Conservation (phyloP, 2,888 invertebrate genomes). For the Phoenoteleia sp. region DNA sequence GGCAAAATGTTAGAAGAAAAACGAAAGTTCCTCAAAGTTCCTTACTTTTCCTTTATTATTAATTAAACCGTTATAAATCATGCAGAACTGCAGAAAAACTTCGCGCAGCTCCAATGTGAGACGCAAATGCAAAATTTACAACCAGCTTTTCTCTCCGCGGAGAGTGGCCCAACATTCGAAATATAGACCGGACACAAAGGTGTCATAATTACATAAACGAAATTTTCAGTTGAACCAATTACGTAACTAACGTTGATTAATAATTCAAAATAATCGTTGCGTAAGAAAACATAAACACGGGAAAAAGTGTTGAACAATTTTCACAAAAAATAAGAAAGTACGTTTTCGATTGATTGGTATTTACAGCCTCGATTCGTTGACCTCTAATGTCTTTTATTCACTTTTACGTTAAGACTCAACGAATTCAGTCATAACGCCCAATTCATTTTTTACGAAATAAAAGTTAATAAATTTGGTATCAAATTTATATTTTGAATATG, state of each 20-base stretch:
- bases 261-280: constrained; percentile 3
- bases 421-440: no score
- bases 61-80: background rate
- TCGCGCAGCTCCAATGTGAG: no score
- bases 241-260: constrained; percentile 8
- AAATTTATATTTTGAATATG: no score
- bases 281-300: constrained; percentile 1
- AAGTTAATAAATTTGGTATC: no score
- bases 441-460: no score
- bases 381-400: background rate
- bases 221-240: background rate
- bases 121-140: no score
- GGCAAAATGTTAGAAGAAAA: background rate
- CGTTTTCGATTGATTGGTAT: constrained; percentile 1
- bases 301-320: background rate
- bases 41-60: background rate
- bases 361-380: constrained; percentile 3
- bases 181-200: no score
- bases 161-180: no score
- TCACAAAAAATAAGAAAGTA: constrained; percentile 48
- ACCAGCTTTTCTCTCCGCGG: no score
- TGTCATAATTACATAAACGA: constrained; percentile 2
- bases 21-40: background rate
- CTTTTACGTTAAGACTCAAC: no score
- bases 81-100: no score